Evolutionary conservation across 2,797 vertebrate species (phyloP), one percentile per base, ranked within the genome.

Genomic region (Valencia hispanica): DNA sequence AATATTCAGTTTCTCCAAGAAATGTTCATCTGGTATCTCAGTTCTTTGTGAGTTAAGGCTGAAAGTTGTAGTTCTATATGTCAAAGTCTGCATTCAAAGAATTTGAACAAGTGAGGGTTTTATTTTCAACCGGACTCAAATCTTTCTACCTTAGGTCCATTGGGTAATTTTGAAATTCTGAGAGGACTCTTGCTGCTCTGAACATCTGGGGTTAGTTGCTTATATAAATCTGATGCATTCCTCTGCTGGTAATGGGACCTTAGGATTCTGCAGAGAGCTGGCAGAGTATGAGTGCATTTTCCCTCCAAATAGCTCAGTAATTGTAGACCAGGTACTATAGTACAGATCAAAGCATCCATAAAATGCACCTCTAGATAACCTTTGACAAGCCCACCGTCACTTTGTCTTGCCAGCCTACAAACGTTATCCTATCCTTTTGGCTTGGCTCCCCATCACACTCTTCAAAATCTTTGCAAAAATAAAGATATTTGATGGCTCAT

Each of bases 81-180:
- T 73, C 63, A 25, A 53, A 51, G 66, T 81, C 14, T 69, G 34
- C 30, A 79, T 70, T 27, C 89, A 82, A 34, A 86, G 32, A 36
- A 55, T 80, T 57, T 85, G 74, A 0, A 86, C 71, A 57, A 84
- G 20, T 5, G 8, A 10, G 72, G 70, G 20, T 83, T 48, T 48
- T 78, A 80, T 63, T 68, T 80, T 22, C 39, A 57, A 2, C 20
- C 2, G n/a, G 48, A 53, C 27, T 71, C 32, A 55, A 14, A 12
- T 9, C 55, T 71, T 71, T 5, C 51, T 4, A 25, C 36, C 36
- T 6, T 39, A 39, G 36, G 36, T 39, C 36, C 34, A 68, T n/a
- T 36, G 48, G 27, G 27, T 45, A 1, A 63, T 63, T 6, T 32
- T 17, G 32, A 73, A 43, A 25, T 27, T 61, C 41, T 61, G 36